phyloP scores from a whole-genome alignment of 2,888 invertebrate genomes.

The Volucella bombylans region DNA sequence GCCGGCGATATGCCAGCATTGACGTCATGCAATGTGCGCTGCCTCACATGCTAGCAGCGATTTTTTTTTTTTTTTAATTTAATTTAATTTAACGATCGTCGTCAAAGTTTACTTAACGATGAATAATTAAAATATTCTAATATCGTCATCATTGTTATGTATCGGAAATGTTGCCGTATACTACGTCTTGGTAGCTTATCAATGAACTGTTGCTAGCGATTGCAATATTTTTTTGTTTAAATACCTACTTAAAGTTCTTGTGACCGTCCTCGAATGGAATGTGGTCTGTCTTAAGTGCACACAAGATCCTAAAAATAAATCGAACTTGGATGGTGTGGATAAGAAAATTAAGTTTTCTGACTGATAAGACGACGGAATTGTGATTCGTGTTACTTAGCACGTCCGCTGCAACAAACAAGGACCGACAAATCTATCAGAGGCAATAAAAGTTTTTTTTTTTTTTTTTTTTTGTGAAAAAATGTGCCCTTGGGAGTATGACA shows the following conservation, averaged over 20 bases:
- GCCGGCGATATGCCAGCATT: constrained; percentile 5
- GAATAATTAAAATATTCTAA: constrained; percentile 43
- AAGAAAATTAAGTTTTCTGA: constrained; percentile 7
- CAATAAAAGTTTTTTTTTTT: constrained; percentile 20
- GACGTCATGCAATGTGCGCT: constrained; percentile 36
- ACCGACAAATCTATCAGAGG: background rate
- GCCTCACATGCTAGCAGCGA: background rate
- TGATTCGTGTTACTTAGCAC: constrained; percentile 26
- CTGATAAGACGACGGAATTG: constrained; percentile 2
- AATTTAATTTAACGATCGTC: background rate
- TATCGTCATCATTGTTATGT: constrained; percentile 41
- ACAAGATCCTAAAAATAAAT: constrained; percentile 7
- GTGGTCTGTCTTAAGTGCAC: constrained; percentile 6
- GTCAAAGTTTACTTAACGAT: constrained; percentile 1
- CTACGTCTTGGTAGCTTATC: constrained; percentile 45
- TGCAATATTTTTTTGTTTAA: background rate
- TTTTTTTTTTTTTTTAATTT: background rate
- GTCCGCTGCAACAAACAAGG: constrained; percentile 7
- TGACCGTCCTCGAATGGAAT: constrained; percentile 63
- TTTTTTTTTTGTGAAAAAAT: constrained; percentile 14
- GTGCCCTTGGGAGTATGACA: no score
- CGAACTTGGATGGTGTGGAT: background rate
- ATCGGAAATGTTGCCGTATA: constrained; percentile 8
- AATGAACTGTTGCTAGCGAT: constrained; percentile 30
- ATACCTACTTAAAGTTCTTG: constrained; percentile 12